Evolutionary conservation across 2,797 vertebrate species (phyloP), one percentile per base, ranked within the genome.

Genomic region (Notolabrus celidotus): DNA sequence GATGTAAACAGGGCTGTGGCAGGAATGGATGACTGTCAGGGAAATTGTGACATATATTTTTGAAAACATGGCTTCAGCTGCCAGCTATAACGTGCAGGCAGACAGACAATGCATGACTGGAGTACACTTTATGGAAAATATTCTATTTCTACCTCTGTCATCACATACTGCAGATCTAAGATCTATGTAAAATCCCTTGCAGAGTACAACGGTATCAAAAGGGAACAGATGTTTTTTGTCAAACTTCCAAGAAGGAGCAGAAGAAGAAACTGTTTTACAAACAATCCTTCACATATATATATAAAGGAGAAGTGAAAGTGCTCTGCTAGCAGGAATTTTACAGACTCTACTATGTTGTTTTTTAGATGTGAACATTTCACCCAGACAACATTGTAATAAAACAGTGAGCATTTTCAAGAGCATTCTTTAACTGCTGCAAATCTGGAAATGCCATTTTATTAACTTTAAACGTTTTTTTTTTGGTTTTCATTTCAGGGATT

Each of bases 31-130:
- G 87, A 86, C 56, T 84, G 59, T 58, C 19, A 74, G 67, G 88
- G 75, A 91, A 85, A 77, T 74, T 77, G 64, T 88, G 75, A 83
- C 68, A 69, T 61, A 22, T 51, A n/a, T 79, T 75, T 82, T 83
- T 73, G 14, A 68, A 79, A 60, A 27, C 17, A 1, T 5, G 20
- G 33, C 45, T 63, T n/a, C n/a, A n/a, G 29, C 29, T 69, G 60
- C 23, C 42, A 47, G n/a, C 15, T 59, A 36, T 25, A 53, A 64
- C 34, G 4, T 8, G 39, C 22, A 5, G 0, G 41, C 73, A 79
- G 65, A 69, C 71, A 82, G 76, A 70, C 65, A 33, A 53, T 34
- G 38, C 36, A 54, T 86, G 77, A 83, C 65, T 74, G 38, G 2
- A 31, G 10, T 16, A 11, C 11, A 54, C 16, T 16, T 11, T 1